phyloP scores from a whole-genome alignment of 2,888 invertebrate species.

The Cordilura impudica region DNA sequence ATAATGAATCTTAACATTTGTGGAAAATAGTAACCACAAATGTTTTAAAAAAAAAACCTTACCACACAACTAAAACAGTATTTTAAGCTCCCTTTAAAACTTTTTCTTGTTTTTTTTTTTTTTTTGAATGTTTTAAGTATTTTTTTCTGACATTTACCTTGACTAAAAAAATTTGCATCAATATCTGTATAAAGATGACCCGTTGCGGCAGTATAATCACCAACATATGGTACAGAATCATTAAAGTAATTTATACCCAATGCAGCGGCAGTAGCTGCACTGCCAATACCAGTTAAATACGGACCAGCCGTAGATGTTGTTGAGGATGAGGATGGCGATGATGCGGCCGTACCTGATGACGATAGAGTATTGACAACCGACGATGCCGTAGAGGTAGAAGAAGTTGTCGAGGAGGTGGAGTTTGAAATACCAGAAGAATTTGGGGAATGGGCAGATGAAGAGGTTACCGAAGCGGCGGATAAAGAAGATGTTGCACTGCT shows the following conservation, averaged over 20 bases:
- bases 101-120: no score
- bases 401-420: constrained; percentile 14
- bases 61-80: no score
- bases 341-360: not conserved
- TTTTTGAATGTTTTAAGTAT: no score
- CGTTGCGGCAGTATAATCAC: constrained; percentile 71
- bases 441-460: constrained; percentile 43
- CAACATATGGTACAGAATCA: constrained; percentile 74
- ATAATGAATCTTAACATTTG: no score
- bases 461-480: constrained; percentile 62
- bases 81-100: no score
- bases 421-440: constrained; percentile 21
- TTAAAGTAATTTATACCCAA: constrained; percentile 74
- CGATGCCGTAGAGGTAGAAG: constrained; percentile 9
- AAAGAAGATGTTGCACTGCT: constrained; percentile 67
- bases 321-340: constrained; percentile 42
- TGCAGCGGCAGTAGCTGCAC: constrained; percentile 70
- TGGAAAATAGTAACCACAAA: no score
- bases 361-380: constrained; percentile 32
- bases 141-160: constrained; percentile 74
- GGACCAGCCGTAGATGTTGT: constrained; percentile 59
- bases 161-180: constrained; percentile 77
- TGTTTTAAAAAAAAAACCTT: no score
- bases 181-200: constrained; percentile 75
- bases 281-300: constrained; percentile 64